Evolutionary conservation across 2,797 vertebrate species (phyloP), one percentile per base, ranked within the genome.

Genomic region (Pteropus rufus): DNA sequence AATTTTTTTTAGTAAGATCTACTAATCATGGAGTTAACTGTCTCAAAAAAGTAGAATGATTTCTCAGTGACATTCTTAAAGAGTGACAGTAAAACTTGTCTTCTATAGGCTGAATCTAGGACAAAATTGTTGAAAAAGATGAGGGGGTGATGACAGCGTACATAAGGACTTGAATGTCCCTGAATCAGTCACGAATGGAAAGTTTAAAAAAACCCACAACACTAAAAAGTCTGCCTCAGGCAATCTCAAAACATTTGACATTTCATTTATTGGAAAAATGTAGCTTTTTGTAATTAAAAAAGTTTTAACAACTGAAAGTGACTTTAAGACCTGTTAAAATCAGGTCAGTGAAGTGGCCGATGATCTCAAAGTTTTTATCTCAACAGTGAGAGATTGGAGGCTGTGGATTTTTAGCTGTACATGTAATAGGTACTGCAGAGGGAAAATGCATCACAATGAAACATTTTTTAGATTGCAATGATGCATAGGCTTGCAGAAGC

Each of bases 281-380:
- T 91, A 95, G 95, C 93, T 95, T 97, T 98, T 96, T 94, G 88
- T 96, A 96, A 97, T 96, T 97, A 96, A 96, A 97, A 98, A 97
- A 93, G 91, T 97, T 98, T 96, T 93, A 93, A 96, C 89, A 94
- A 96, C 87, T 94, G 92, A 95, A 97, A 97, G 92, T 96, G 95
- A 97, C 96, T 97, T 95, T 93, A 97, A 94, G 92, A 96, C 96
- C 84, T 85, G 56, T 87, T 94, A 95, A 97, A 97, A 97, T 97
- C 96, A 95, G 97, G 97, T 96, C 94, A 95, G 67, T 21, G 69
- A 95, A 92, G 87, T 69, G 88, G 73, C 52, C 85, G 87, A 12
- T 96, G 62, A 90, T 85, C 75, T 97, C 70, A 10, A 93, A 89
- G 73, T 90, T 94, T 94, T 83, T 67, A 84, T 92, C 64, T 80